These are phyloP conservation scores for Byasa hedistus DNA, from an alignment of 2,888 invertebrate species.

Conservation along the genomic window DNA sequence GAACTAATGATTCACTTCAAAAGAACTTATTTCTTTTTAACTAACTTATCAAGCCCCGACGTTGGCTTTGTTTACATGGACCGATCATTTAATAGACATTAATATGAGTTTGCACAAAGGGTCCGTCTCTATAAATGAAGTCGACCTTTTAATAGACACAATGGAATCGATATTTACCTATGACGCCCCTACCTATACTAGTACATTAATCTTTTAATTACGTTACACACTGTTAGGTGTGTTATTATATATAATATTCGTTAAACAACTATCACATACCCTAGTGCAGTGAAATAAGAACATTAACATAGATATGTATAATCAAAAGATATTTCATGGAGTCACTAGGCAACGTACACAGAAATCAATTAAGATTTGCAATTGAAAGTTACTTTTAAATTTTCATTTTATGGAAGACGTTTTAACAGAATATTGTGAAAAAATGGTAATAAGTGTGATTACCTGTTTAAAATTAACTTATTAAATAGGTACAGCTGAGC, in stretches of 20 bases:
- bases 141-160: constrained; percentile 10
- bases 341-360: too few species aligned
- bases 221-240: neutral
- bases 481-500: constrained; percentile 2
- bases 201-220: neutral
- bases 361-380: too few species aligned
- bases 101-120: constrained; percentile 10
- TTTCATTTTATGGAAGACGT: too few species aligned
- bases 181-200: neutral
- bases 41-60: too few species aligned
- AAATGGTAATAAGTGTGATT: neutral
- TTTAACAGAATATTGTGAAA: too few species aligned
- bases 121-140: constrained; percentile 1
- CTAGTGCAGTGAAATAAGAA: neutral
- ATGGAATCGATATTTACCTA: constrained; percentile 6
- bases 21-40: too few species aligned
- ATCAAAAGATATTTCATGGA: too few species aligned
- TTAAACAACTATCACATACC: too few species aligned
- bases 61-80: constrained; percentile 1
- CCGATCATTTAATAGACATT: neutral
- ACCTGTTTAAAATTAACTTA: neutral
- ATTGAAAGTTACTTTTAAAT: too few species aligned
- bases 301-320: too few species aligned
- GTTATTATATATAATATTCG: neutral
- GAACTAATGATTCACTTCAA: too few species aligned